Base-by-base conservation (phyloP, 1,140 invertebrate species). In the Micrasema minimum region DNA sequence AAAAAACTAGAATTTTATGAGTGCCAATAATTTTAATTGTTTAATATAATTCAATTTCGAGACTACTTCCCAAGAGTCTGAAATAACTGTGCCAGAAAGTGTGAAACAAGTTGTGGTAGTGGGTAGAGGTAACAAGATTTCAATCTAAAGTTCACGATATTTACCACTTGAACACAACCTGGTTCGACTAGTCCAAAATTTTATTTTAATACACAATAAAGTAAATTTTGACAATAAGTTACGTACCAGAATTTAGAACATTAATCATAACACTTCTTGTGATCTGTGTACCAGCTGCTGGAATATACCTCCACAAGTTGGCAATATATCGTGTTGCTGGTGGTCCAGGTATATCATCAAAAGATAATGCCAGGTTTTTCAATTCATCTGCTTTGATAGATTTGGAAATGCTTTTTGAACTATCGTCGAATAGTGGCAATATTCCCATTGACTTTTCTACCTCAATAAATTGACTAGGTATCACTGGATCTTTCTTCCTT, bases 311-410 rank as follows among this genome's bases (percentile, higher is more conserved):
- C 80, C 88, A 88, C 65, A 87, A 81, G 71, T 82, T 87, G 6
- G 88, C 84, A 71, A 88, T 81, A 23, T 87, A 77, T 73, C 85
- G 86, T 3, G 89, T 78, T 16, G 85, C 78, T 31, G 81, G 82
- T 0, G 89, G 89, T 2, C 89, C 88, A 3, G 89, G 89, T 22
- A 90, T 82, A 1, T 88, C 86, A 66, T 89, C 87, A 75, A 89
- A 89, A 0, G 86, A 77, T n/a, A 69, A 43, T 4, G 50, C 31
- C 38, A 55, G 14, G 10, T 37, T 51, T 50, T 66, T 66, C 10
- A 38, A n/a, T 2, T 41, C 16, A 64, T n/a, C 2, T 18, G 45
- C 12, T 46, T 64, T 46, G 2, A 46, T n/a, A 10, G 59, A 48
- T n/a, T 64, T 41, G n/a, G 38, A 46, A n/a, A 46, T 16, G 16